Conservation (phyloP, 2,113 vertebrate species). For the Limanda limanda region DNA sequence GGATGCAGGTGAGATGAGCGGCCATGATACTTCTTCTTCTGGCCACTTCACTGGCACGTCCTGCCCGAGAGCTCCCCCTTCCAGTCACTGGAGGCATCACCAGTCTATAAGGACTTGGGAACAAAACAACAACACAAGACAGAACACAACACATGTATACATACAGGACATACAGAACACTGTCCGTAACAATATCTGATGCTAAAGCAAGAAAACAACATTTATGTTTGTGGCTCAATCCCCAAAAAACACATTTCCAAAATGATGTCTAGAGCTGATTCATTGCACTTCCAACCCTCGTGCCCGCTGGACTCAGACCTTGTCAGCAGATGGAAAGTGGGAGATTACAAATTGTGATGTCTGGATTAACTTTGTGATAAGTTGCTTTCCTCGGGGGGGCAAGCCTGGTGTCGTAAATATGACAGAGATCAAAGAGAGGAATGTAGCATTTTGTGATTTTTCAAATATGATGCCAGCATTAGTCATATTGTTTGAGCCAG, state of each 20-base stretch:
- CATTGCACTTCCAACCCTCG: slow-evolving; percentile 6
- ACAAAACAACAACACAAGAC: no score
- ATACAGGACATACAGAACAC: no score
- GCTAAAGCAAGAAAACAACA: background rate
- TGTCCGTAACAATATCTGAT: background rate
- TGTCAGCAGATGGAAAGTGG: slow-evolving; percentile 23
- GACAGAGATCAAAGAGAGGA: slow-evolving; percentile 45
- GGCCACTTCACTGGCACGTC: no score
- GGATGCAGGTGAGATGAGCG: no score
- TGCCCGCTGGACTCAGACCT: slow-evolving; percentile 9
- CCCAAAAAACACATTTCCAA: background rate
- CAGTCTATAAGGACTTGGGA: no score
- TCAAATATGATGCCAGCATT: slow-evolving; percentile 20
- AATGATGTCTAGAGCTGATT: slow-evolving; percentile 8
- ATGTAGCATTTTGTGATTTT: slow-evolving; percentile 11
- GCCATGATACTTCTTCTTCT: no score
- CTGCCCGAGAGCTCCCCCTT: no score
- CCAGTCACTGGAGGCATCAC: no score
- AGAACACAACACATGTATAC: no score
- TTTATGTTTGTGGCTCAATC: slow-evolving; percentile 11
- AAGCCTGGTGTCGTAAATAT: slow-evolving; percentile 29
- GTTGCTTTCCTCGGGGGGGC: slow-evolving; percentile 10
- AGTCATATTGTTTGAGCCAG: slow-evolving; percentile 8
- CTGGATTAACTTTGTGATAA: slow-evolving; percentile 43
- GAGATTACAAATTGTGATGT: slow-evolving; percentile 30